Evolutionary conservation across 2,888 invertebrate species (phyloP).

Genomic region (Meandrusa payeni): DNA sequence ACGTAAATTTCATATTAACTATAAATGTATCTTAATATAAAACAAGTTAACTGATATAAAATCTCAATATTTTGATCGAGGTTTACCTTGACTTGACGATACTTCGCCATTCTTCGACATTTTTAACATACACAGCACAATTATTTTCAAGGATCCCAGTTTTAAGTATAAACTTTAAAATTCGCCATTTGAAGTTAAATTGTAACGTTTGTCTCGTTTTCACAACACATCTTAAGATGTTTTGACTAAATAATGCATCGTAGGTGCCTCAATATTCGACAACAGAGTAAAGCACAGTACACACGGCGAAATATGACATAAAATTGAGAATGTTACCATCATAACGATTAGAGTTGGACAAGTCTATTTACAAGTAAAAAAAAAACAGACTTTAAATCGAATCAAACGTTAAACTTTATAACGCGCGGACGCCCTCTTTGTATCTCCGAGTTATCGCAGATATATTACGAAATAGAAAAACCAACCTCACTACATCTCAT

Average conservation of each 20-base stretch:
- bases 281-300: slow-evolving; percentile 26
- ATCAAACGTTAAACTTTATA: too few relatives aligned
- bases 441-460: too few relatives aligned
- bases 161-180: slow-evolving; percentile 46
- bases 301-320: slow-evolving; percentile 23
- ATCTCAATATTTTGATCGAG: slow-evolving; percentile 10
- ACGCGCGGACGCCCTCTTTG: too few relatives aligned
- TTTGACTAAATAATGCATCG: slow-evolving; percentile 32
- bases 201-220: slow-evolving; percentile 47
- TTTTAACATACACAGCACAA: slow-evolving; percentile 45
- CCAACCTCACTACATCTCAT: too few relatives aligned
- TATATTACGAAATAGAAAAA: too few relatives aligned
- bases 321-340: slow-evolving; percentile 5
- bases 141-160: slow-evolving; percentile 52
- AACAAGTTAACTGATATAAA: slow-evolving; percentile 5
- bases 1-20: slow-evolving; percentile 19
- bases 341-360: too few relatives aligned
- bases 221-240: slow-evolving; percentile 36
- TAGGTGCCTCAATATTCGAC: slow-evolving; percentile 29
- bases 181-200: slow-evolving; percentile 62
- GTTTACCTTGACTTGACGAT: slow-evolving; percentile 82
- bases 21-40: slow-evolving; percentile 11
- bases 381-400: too few relatives aligned
- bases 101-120: slow-evolving; percentile 88
- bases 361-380: too few relatives aligned